Evolutionary conservation across 2,797 vertebrate genomes (phyloP).

Genomic region (Pterois miles): DNA sequence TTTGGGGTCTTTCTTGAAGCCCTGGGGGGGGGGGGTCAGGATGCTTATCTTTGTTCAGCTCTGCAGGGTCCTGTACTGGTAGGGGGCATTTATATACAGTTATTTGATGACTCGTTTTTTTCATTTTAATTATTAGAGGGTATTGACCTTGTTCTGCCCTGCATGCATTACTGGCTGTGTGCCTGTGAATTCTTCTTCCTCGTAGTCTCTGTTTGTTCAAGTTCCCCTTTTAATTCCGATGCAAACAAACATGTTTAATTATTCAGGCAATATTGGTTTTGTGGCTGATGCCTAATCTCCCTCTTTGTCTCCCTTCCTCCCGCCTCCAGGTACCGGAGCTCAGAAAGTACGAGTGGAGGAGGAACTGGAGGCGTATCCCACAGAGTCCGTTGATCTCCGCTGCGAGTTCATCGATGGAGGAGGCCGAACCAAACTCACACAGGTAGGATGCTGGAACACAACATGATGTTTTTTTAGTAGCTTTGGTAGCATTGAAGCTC

Average conservation of each 20-base stretch:
- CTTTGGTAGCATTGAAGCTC: not conserved
- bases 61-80: no score
- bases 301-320: not conserved
- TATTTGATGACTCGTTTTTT: no score
- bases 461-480: not conserved
- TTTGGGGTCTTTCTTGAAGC: no score
- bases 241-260: slow-evolving; percentile 30
- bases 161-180: no score
- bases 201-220: not conserved
- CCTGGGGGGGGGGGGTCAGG: no score
- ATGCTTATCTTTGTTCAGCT: no score
- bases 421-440: slow-evolving; percentile 80
- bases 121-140: no score
- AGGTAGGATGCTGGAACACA: slow-evolving; percentile 61
- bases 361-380: slow-evolving; percentile 82
- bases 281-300: slow-evolving; percentile 19
- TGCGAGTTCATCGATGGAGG: slow-evolving; percentile 80
- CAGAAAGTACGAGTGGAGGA: slow-evolving; percentile 83
- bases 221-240: not conserved
- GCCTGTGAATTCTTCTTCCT: not conserved
- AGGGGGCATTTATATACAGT: no score
- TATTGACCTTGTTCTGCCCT: no score
- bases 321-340: slow-evolving; percentile 63
- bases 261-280: slow-evolving; percentile 24
- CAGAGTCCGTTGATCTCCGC: slow-evolving; percentile 77